Conservation (phyloP, 2,797 vertebrate genomes). For the Leptodactylus fallax region DNA sequence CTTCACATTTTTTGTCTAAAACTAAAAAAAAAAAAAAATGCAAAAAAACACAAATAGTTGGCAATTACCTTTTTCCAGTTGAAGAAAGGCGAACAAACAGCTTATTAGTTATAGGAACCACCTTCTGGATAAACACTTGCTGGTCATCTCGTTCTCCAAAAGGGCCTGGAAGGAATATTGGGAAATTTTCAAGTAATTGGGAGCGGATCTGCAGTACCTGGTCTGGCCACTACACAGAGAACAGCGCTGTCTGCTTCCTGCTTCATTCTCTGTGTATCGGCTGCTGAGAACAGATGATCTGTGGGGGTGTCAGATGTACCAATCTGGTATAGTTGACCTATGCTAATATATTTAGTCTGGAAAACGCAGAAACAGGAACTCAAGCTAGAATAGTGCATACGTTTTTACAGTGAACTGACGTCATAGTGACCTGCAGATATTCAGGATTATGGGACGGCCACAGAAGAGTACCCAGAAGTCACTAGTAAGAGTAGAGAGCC, state of each 20-base stretch:
- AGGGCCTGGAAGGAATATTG: constrained; percentile 79
- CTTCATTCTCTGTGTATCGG: too few species aligned
- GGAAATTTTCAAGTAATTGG: not conserved
- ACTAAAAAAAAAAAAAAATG: too few species aligned
- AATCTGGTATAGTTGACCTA: too few species aligned
- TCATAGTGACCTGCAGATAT: not conserved
- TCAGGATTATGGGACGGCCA: not conserved
- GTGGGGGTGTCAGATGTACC: too few species aligned
- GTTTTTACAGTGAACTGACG: not conserved
- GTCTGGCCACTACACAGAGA: too few species aligned
- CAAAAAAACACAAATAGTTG: not conserved
- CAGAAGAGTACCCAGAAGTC: not conserved
- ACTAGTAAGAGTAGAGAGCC: not conserved
- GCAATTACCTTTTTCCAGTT: constrained; percentile 91
- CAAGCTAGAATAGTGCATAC: not conserved
- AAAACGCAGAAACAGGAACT: not conserved
- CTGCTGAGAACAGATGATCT: too few species aligned
- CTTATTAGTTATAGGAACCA: constrained; percentile 96
- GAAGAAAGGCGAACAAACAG: constrained; percentile 96
- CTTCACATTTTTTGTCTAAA: too few species aligned
- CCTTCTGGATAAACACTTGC: constrained; percentile 98
- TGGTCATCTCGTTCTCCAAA: constrained; percentile 98
- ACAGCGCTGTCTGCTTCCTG: too few species aligned
- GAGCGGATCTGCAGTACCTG: too few species aligned
- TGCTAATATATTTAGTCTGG: too few species aligned